Evolutionary conservation across 2,888 invertebrate genomes (phyloP), one percentile per base, ranked within the genome.

Genomic region (Oxyteleia sp.): DNA sequence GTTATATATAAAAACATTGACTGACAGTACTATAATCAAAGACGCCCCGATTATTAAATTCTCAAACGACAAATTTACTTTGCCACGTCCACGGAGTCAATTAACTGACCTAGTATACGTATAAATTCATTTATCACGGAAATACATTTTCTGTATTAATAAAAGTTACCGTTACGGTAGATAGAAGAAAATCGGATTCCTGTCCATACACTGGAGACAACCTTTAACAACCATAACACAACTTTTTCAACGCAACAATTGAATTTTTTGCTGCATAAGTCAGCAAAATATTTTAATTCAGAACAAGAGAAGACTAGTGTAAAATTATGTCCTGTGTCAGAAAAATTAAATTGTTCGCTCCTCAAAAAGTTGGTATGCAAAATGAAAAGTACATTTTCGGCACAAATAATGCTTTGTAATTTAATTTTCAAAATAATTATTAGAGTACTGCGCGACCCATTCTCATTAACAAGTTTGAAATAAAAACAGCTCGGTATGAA

Each of bases 251-350:
- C 69, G 64, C 69, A 69, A 69, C 81, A 82, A 82, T 75, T 82
- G 81, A 63, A 82, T 82, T 82, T 75, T 82, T 82, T 68, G 69
- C 69, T 69, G 81, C 81, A 75, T 75, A 75, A 75, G 69, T 69
- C 75, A 69, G 81, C 75, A 23, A 75, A 75, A 74, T 80, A 80
- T 72, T 80, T 80, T 68, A 59, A 72, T 80, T 51, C 45, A 26
- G 38, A 66, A 59, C 66, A 38, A 59, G 53, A 61, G 72, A 79
- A 72, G 80, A 72, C 72, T 72, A 66, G n/a, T 72, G 66, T 59
- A 59, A 72, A 80, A 74, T 80, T 80, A 80, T 72, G 66, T 72
- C 43, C 72, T 72, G n/a, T 53, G 72, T 80, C 72, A 69, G 74
- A 80, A 71, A 66, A 71, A 63, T 63, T 53, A 64, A 71, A 29